Base-by-base conservation (phyloP, 2,888 invertebrate species). In the Cyclophora albipunctata region DNA sequence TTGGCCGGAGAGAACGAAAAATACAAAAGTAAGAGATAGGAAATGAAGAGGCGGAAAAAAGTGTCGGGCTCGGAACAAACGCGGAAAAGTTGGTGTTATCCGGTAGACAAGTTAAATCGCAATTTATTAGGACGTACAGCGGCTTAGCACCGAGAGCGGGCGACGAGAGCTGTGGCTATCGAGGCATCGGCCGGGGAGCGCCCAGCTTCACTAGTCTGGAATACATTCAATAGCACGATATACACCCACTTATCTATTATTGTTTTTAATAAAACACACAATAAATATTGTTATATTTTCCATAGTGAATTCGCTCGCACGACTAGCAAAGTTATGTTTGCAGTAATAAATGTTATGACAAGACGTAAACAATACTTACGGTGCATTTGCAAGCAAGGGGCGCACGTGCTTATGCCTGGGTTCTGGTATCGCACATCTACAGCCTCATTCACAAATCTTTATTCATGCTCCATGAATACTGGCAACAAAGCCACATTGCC, bases 11-110 rank as follows among this genome's bases (percentile, higher is more conserved):
- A 78, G 85, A 85, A 81, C 84, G 79, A 75, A 84, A 86, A 87
- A 87, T 87, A 88, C 87, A 87, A 88, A 87, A 87, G 88, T 88
- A 87, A 86, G 85, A 88, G 88, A 88, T 88, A 87, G 87, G 86
- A 87, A 88, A 87, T 87, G 88, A 87, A 87, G 88, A 86, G 85
- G 82, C 84, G 88, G 84, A 87, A 87, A 87, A 85, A 88, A 86
- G 86, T 87, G 87, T 87, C 86, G 88, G 84, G 80, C 76, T 78
- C 76, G 79, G 86, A 86, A 85, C 84, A 82, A 86, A 86, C 85
- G 87, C 85, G 81, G 81, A 78, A 85, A 87, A 87, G 83, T 86
- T 87, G 82, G 83, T 80, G 84, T 87, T 88, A 87, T 87, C 87
- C 88, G 85, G 77, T 80, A 82, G 88, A 88, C 87, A 87, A 88